Conservation (phyloP, 2,888 invertebrate species). For the Ischnus inquisitorius region DNA sequence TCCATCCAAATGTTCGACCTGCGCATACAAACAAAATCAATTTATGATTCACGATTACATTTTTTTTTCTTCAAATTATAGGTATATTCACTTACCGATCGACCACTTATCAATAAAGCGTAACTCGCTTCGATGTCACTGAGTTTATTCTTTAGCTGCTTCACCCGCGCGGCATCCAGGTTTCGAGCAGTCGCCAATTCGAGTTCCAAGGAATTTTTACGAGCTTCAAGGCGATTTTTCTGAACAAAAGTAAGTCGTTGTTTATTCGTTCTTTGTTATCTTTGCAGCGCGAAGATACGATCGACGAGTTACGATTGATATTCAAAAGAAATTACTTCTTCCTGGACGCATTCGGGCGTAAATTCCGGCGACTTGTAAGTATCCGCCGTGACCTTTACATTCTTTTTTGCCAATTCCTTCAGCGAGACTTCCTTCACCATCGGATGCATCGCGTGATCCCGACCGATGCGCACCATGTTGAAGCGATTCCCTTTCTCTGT, state of each 20-base stretch:
- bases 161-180: constrained; percentile 52
- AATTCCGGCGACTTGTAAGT: constrained; percentile 56
- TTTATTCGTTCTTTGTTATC: constrained; percentile 31
- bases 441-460: constrained; percentile 87
- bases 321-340: constrained; percentile 71
- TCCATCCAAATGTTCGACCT: constrained; percentile 57
- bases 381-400: constrained; percentile 75
- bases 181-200: constrained; percentile 54
- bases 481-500: constrained; percentile 85
- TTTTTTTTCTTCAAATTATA: not conserved
- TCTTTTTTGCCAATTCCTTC: constrained; percentile 86
- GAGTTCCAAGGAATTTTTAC: constrained; percentile 74
- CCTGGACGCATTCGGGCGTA: constrained; percentile 73
- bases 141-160: constrained; percentile 68
- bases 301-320: too few relatives aligned
- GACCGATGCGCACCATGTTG: constrained; percentile 90
- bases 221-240: constrained; percentile 72
- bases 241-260: constrained; percentile 57
- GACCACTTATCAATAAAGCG: constrained; percentile 70
- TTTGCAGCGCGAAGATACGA: not conserved
- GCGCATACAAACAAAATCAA: not conserved
- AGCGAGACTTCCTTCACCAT: constrained; percentile 87
- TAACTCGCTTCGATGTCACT: constrained; percentile 65
- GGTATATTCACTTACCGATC: constrained; percentile 58
- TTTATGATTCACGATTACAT: not conserved